phyloP scores from a whole-genome alignment of 2,797 vertebrate species.

The Danio choprae region DNA sequence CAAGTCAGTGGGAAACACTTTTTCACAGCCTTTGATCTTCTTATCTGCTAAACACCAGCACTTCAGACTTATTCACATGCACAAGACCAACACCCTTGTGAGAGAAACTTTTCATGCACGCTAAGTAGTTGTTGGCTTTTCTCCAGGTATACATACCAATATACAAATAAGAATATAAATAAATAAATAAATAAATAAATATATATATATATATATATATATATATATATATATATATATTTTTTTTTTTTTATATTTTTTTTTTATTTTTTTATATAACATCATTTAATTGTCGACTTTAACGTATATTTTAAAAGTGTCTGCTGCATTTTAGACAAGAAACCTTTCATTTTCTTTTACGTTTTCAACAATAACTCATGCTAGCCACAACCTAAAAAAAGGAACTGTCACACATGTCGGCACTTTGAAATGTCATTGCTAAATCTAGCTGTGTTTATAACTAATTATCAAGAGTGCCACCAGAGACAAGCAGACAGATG shows the following conservation, averaged over 20 bases:
- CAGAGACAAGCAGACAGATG: slow-evolving; percentile 43
- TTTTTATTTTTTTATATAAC: no score
- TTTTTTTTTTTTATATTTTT: no score
- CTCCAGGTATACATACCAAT: not conserved
- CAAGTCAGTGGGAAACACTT: slow-evolving; percentile 8
- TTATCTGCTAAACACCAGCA: slow-evolving; percentile 43
- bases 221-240: no score
- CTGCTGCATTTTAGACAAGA: not conserved
- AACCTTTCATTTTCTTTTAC: not conserved
- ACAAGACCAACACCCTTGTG: not conserved
- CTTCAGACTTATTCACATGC: slow-evolving; percentile 11
- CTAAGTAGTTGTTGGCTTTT: not conserved
- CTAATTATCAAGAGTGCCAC: slow-evolving; percentile 37
- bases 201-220: no score
- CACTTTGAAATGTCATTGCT: slow-evolving; percentile 15
- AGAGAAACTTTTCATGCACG: not conserved
- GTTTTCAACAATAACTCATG: not conserved
- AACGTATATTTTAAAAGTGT: no score
- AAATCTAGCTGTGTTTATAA: slow-evolving; percentile 39
- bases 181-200: not conserved
- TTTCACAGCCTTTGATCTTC: slow-evolving; percentile 28
- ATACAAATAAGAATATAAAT: not conserved
- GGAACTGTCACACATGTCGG: not conserved
- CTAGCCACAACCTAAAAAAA: slow-evolving; percentile 7
- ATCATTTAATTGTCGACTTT: no score